Percentiles rank a stretch among this genome's conserved stretches.
Conservation (phyloP, 1,140 invertebrate species). For the Eurosta solidaginis region DNA sequence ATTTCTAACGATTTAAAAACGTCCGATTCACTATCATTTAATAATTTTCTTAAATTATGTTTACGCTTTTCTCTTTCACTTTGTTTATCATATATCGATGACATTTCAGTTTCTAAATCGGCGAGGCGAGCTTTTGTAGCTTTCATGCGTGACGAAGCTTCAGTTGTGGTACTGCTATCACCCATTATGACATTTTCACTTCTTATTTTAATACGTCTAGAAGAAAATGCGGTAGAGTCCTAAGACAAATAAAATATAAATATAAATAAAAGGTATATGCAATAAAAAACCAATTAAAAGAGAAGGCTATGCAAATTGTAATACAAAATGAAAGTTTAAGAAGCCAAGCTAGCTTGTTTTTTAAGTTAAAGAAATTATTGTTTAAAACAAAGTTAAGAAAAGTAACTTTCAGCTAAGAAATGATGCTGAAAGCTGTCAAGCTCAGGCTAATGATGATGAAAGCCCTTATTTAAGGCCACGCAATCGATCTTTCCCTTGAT, state of each 20-base stretch:
- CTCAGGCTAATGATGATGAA: too few species aligned
- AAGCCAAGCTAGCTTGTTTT: too few species aligned
- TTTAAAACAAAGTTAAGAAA: too few species aligned
- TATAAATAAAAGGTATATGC: background rate
- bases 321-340: too few species aligned
- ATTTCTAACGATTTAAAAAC: constrained; percentile 9
- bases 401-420: too few species aligned
- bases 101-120: constrained; percentile 37
- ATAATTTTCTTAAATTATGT: constrained; percentile 34
- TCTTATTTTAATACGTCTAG: constrained; percentile 22
- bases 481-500: too few species aligned
- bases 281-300: background rate
- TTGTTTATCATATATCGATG: constrained; percentile 31
- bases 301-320: too few species aligned
- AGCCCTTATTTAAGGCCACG: too few species aligned
- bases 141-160: constrained; percentile 32
- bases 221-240: background rate
- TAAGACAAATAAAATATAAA: background rate
- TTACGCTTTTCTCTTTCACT: constrained; percentile 33
- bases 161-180: constrained; percentile 1
- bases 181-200: constrained; percentile 7
- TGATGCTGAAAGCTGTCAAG: too few species aligned
- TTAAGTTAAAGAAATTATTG: too few species aligned
- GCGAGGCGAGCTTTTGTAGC: constrained; percentile 33
- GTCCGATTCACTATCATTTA: constrained; percentile 35